Evolutionary conservation across 1,140 invertebrate species (phyloP).

Genomic region (Pseudoatta argentina): DNA sequence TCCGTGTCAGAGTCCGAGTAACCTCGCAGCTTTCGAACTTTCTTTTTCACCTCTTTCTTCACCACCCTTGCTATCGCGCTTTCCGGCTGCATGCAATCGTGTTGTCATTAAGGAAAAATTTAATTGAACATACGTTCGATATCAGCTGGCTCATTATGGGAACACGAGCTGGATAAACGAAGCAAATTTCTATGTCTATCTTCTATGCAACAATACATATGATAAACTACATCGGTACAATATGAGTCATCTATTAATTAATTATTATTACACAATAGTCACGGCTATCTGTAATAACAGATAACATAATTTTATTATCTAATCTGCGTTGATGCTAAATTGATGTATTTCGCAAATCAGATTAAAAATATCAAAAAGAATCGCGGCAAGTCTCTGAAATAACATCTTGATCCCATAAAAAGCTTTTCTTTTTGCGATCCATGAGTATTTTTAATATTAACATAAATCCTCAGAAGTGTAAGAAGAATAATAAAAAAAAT

Average conservation of each 20-base stretch:
- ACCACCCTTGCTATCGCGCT: conserved; percentile 84
- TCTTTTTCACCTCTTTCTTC: conserved; percentile 85
- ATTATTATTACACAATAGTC: background rate
- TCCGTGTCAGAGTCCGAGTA: conserved; percentile 84
- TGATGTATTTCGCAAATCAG: conserved; percentile 35
- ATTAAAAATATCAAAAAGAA: conserved; percentile 30
- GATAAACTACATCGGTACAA: conserved; percentile 8
- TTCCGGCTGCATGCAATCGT: conserved; percentile 83
- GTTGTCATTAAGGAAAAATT: conserved; percentile 55
- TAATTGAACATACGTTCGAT: background rate
- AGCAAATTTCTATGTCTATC: conserved; percentile 1
- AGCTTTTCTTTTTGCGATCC: background rate
- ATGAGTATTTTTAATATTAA: background rate
- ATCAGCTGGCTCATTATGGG: conserved; percentile 4
- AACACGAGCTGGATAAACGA: background rate
- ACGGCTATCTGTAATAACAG: conserved; percentile 13
- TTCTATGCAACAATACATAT: background rate
- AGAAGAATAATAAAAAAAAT: background rate
- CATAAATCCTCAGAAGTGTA: background rate
- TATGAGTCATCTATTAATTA: conserved; percentile 25
- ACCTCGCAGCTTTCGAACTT: conserved; percentile 85
- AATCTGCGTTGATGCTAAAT: conserved; percentile 54
- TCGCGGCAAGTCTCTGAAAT: background rate
- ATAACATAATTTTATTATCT: conserved; percentile 69
- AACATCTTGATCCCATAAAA: background rate